Base-by-base conservation (phyloP, 2,888 invertebrate species). In the Phalera bucephala region DNA sequence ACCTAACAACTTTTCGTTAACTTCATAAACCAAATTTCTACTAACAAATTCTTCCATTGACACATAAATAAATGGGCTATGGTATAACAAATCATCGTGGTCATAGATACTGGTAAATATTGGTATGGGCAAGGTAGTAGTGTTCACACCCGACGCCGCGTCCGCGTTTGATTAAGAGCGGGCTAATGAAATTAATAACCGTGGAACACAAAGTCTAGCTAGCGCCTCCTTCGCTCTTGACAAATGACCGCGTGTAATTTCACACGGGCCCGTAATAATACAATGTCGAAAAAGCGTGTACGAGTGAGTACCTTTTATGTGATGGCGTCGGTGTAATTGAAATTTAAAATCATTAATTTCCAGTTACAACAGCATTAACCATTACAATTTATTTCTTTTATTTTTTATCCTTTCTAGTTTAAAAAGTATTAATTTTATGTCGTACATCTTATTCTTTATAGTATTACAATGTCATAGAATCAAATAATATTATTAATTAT, bases 151-250 rank as follows among this genome's bases (percentile, higher is more conserved):
- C 72, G 65, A 66, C 61, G 56, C 62, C 52, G 52, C 41, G 59
- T 58, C 59, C 53, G 52, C 58, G 70, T 82, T 83, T 86, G 85
- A 86, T 87, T 86, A 85, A 84, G 77, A 80, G 72, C 74, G 69
- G 73, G 69, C 74, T 83, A 86, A 86, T 86, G 81, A 82, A 86
- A 87, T 86, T 86, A 87, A 87, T 87, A 83, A 84, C 83, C 77
- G 67, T 75, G 70, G 72, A 70, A 72, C 69, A 66, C 66, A 61
- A 63, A 69, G 62, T 70, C 70, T 68, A 70, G 72, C 72, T 64
- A 71, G 75, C 73, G 80, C 78, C 82, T 80, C 72, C 76, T 75
- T 70, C 71, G 61, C 67, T 66, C 77, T 65, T 86, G 87, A 89
- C 85, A 83, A 87, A 89, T 82, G 81, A 76, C 74, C 80, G 82